These are phyloP conservation scores for Drosophila takahashii DNA, from an alignment of 1,140 invertebrate genomes.

Conservation along the genomic window DNA sequence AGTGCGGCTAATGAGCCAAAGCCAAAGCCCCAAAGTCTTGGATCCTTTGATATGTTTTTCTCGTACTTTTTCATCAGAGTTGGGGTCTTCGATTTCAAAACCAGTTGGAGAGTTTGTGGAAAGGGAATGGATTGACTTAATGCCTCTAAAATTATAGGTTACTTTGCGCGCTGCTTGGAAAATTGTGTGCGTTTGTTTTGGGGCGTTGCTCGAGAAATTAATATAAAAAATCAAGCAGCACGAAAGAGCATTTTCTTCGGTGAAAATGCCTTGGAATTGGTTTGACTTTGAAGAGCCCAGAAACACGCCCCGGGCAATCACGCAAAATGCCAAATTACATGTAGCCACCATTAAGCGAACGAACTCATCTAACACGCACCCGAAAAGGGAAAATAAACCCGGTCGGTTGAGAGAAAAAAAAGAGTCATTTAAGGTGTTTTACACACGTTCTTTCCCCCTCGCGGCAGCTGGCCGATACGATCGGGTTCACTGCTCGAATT, in stretches of 20 bases:
- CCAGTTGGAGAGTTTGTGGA: slow-evolving; percentile 57
- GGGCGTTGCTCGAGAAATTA: slow-evolving; percentile 79
- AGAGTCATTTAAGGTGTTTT: slow-evolving; percentile 78
- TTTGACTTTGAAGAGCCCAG: slow-evolving; percentile 47
- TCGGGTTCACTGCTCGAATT: slow-evolving; percentile 45
- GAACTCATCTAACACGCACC: slow-evolving; percentile 79
- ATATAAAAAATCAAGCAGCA: slow-evolving; percentile 62
- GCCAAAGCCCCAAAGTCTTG: slow-evolving; percentile 19
- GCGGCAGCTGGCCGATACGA: slow-evolving; percentile 27
- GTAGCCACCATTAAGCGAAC: slow-evolving; percentile 78
- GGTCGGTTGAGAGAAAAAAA: slow-evolving; percentile 27
- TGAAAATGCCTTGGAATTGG: slow-evolving; percentile 64
- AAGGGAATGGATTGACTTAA: slow-evolving; percentile 62
- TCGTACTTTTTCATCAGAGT: slow-evolving; percentile 38
- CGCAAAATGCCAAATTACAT: slow-evolving; percentile 83
- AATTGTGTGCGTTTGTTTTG: slow-evolving; percentile 60
- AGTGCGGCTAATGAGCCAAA: slow-evolving; percentile 71
- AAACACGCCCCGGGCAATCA: slow-evolving; percentile 81
- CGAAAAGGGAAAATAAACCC: slow-evolving; percentile 11
- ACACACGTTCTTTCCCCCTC: slow-evolving; percentile 48
- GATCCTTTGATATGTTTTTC: slow-evolving; percentile 28
- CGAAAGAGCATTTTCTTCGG: slow-evolving; percentile 65
- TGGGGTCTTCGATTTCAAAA: slow-evolving; percentile 48
- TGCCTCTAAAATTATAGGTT: slow-evolving; percentile 81
- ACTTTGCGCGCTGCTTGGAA: slow-evolving; percentile 58